These are phyloP conservation scores for Emmelina monodactyla DNA, from an alignment of 2,888 invertebrate species.

Conservation along the genomic window DNA sequence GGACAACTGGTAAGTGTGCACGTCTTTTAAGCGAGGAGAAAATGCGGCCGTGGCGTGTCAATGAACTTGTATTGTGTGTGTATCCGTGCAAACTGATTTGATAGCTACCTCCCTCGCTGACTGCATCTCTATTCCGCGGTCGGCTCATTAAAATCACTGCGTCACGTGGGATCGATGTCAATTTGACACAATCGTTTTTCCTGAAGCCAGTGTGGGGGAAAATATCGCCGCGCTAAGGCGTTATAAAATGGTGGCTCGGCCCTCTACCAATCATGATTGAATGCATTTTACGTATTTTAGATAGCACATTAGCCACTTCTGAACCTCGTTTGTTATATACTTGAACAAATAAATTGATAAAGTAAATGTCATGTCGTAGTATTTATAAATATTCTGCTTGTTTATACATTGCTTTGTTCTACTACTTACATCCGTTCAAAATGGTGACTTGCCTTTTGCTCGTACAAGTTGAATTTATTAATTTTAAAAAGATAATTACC, in stretches of 20 bases:
- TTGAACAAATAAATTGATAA: not conserved
- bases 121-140: slow-evolving; percentile 69
- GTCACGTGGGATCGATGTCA: slow-evolving; percentile 79
- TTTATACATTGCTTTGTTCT: slow-evolving; percentile 53
- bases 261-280: slow-evolving; percentile 40
- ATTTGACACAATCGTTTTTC: slow-evolving; percentile 67
- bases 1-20: slow-evolving; percentile 89
- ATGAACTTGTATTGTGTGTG: slow-evolving; percentile 69
- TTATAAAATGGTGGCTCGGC: slow-evolving; percentile 65
- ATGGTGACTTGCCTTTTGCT: slow-evolving; percentile 68
- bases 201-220: slow-evolving; percentile 61
- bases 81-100: slow-evolving; percentile 69
- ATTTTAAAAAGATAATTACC: too few relatives aligned
- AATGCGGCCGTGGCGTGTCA: slow-evolving; percentile 69
- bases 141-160: slow-evolving; percentile 74
- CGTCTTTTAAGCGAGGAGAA: slow-evolving; percentile 58
- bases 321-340: not conserved
- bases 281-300: not conserved
- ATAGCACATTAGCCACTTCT: not conserved
- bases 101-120: slow-evolving; percentile 72
- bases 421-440: slow-evolving; percentile 68
- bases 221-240: slow-evolving; percentile 62
- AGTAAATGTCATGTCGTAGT: not conserved
- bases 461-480: too few relatives aligned
- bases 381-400: slow-evolving; percentile 17